Conservation (phyloP, 1,140 invertebrate genomes). For the Lasaia peninsularis region DNA sequence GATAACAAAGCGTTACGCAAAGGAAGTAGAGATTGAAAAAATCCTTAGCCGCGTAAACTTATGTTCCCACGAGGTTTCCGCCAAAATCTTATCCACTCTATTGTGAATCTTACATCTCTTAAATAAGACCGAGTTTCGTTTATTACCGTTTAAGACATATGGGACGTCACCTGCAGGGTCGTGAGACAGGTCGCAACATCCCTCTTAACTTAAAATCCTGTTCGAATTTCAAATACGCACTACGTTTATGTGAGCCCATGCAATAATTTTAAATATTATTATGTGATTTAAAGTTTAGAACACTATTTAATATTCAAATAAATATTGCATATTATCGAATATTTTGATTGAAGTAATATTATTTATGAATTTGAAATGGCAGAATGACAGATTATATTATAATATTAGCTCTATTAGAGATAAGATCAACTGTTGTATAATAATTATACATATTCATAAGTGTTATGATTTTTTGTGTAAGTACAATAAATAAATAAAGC, state of each 20-base stretch:
- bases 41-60: conserved; percentile 53
- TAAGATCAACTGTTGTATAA: no score
- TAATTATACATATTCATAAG: no score
- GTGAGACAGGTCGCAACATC: conserved; percentile 66
- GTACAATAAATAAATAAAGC: no score
- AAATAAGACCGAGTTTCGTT: conserved; percentile 29
- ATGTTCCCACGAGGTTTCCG: conserved; percentile 49
- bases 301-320: no score
- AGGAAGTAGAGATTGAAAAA: conserved; percentile 47
- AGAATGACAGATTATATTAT: no score
- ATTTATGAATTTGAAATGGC: no score
- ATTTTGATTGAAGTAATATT: no score
- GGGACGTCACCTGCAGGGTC: conserved; percentile 61
- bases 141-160: conserved; percentile 30
- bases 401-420: no score
- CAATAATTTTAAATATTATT: neutral
- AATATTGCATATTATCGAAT: no score
- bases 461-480: no score
- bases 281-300: no score
- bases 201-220: conserved; percentile 62
- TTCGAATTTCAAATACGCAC: conserved; percentile 48
- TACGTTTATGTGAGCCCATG: conserved; percentile 2
- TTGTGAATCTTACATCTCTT: neutral
- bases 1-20: conserved; percentile 41
- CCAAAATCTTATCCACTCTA: neutral